phyloP scores from a whole-genome alignment of 35 echinoderm and acorn worm species.

The Heliocidaris erythrogramma region DNA sequence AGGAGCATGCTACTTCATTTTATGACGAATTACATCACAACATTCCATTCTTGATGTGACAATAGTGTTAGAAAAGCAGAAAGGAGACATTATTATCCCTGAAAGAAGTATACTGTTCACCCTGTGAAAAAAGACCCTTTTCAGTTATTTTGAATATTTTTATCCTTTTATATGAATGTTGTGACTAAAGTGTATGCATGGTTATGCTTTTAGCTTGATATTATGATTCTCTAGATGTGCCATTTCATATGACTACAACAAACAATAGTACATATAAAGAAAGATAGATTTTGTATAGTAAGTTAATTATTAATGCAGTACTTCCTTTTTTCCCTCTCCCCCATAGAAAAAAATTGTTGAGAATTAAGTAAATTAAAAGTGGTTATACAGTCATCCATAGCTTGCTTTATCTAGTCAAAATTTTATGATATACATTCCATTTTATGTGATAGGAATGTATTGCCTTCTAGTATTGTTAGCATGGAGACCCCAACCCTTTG shows the following conservation, averaged over 20 bases:
- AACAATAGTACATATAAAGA: not conserved
- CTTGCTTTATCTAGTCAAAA: not conserved
- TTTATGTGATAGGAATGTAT: not conserved
- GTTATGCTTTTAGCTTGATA: not conserved
- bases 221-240: not conserved
- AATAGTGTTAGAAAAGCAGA: no score
- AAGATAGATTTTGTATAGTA: not conserved
- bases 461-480: no score
- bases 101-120: no score
- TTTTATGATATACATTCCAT: not conserved
- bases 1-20: no score
- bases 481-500: no score
- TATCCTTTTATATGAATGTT: no score
- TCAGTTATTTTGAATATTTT: no score
- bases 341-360: not conserved
- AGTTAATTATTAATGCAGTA: not conserved
- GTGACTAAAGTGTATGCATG: not conserved
- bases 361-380: not conserved
- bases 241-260: not conserved
- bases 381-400: no score
- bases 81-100: no score
- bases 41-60: no score
- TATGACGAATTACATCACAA: no score
- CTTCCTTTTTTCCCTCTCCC: not conserved
- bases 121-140: no score